Percentiles rank a stretch among this genome's conserved stretches.
These are phyloP conservation scores for Volucella inanis DNA, from an alignment of 2,888 invertebrate species.

Conservation along the genomic window DNA sequence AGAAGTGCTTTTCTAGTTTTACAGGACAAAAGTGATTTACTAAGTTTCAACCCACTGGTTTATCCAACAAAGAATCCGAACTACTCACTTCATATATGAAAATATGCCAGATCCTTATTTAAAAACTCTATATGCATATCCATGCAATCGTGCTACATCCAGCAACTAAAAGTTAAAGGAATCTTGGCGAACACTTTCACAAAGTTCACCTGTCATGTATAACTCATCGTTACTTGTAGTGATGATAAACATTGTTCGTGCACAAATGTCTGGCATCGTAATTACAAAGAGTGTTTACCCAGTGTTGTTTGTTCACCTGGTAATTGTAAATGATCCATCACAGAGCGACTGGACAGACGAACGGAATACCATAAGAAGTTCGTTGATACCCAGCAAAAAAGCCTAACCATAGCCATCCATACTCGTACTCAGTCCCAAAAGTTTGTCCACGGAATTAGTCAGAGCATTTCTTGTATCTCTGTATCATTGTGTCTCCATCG, in stretches of 20 bases:
- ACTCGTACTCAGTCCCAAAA: constrained; percentile 54
- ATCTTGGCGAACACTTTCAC: neutral
- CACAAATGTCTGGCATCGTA: constrained; percentile 61
- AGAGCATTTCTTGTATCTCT: constrained; percentile 50
- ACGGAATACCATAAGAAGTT: constrained; percentile 33
- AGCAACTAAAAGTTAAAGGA: neutral
- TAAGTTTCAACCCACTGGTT: too few relatives aligned
- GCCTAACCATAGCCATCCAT: constrained; percentile 20
- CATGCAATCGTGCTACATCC: neutral
- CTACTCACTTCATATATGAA: too few relatives aligned
- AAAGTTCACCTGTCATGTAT: constrained; percentile 53
- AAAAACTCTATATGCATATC: too few relatives aligned
- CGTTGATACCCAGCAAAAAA: constrained; percentile 16
- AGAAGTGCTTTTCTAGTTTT: too few relatives aligned
- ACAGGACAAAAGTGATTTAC: too few relatives aligned
- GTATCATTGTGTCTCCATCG: constrained; percentile 38
- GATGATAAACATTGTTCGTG: constrained; percentile 60
- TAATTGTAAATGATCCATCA: constrained; percentile 74
- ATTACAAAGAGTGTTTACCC: constrained; percentile 71
- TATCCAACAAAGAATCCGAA: too few relatives aligned
- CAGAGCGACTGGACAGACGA: constrained; percentile 18
- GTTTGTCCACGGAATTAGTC: constrained; percentile 74
- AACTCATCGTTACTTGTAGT: constrained; percentile 38
- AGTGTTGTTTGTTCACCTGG: constrained; percentile 66
- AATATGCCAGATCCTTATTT: too few relatives aligned